Evolutionary conservation across 2,888 invertebrate species (phyloP).

Genomic region (Lasioglossum leucozonium): DNA sequence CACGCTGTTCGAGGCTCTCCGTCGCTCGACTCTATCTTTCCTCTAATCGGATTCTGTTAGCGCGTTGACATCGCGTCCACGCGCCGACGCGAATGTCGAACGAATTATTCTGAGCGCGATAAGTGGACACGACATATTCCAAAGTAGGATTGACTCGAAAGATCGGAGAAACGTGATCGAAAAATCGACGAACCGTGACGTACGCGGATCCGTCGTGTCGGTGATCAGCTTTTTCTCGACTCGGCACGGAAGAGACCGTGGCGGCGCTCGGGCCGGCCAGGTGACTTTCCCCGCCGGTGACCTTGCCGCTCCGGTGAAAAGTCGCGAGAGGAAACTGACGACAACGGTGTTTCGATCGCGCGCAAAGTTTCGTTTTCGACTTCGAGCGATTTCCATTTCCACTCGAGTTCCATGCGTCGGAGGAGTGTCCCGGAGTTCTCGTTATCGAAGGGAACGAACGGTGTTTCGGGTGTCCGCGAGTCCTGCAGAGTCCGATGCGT

Average conservation of each 20-base stretch:
- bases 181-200: background rate
- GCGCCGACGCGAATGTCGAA: too few species aligned
- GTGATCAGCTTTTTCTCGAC: conserved; percentile 43
- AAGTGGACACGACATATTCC: too few species aligned
- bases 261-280: conserved; percentile 10
- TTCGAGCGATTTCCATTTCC: too few species aligned
- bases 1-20: background rate
- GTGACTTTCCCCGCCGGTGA: conserved; percentile 27
- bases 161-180: background rate
- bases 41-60: background rate
- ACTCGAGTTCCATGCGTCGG: background rate
- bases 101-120: too few species aligned
- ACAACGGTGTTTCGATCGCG: background rate
- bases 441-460: too few species aligned
- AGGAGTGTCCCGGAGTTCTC: background rate
- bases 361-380: background rate
- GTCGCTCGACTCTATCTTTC: background rate
- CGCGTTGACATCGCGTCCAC: background rate
- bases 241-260: conserved; percentile 47
- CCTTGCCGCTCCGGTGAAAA: conserved; percentile 58
- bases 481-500: conserved; percentile 12
- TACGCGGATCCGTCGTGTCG: background rate
- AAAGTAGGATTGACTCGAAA: too few species aligned
- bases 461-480: background rate
- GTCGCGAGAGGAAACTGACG: conserved; percentile 5